Conservation (phyloP, 2,888 invertebrate species). For the Aporophyla nigra region DNA sequence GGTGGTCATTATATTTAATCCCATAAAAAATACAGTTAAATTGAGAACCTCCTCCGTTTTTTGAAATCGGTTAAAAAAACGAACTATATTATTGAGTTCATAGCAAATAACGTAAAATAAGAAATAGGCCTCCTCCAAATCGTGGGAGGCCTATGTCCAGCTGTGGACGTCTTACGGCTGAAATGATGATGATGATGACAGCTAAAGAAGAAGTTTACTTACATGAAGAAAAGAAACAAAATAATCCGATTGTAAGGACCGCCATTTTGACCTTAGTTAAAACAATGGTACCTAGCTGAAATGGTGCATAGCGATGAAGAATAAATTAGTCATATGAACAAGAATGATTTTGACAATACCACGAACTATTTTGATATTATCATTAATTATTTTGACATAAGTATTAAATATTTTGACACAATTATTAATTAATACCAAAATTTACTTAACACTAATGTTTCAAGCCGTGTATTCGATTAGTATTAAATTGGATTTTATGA, state of each 20-base stretch:
- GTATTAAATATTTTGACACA: not conserved
- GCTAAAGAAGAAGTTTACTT: not conserved
- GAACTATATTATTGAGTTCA: too few species aligned
- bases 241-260: not conserved
- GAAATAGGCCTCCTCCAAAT: too few species aligned
- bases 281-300: not conserved
- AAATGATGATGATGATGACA: too few species aligned
- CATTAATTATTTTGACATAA: not conserved
- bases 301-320: not conserved
- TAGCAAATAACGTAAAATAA: too few species aligned
- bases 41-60: too few species aligned
- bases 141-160: too few species aligned
- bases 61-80: too few species aligned
- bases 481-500: not conserved
- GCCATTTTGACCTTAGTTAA: not conserved
- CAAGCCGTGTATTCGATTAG: not conserved
- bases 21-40: too few species aligned
- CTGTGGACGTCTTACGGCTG: too few species aligned
- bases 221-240: not conserved
- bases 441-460: not conserved
- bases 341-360: not conserved
- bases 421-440: not conserved
- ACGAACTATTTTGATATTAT: not conserved
- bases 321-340: not conserved
- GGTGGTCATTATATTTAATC: too few species aligned